phyloP scores from a whole-genome alignment of 2,797 vertebrate species.

The Melanotaenia boesemani region DNA sequence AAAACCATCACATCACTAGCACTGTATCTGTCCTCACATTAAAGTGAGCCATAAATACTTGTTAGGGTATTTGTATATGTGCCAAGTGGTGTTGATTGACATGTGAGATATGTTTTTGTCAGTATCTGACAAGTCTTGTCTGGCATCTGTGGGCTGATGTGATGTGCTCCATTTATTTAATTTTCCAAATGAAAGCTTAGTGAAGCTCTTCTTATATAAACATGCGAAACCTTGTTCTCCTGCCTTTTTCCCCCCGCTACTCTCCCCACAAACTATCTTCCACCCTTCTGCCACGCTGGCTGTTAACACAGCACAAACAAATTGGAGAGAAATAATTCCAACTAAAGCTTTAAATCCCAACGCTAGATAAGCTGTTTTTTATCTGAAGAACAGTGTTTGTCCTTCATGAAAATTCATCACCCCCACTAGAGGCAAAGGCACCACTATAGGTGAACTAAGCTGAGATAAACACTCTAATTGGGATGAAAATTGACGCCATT shows the following conservation, averaged over 20 bases:
- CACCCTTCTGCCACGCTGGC: conserved; percentile 34
- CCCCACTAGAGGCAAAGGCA: conserved; percentile 73
- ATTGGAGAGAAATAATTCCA: conserved; percentile 75
- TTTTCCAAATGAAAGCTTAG: conserved; percentile 73
- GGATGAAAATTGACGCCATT: conserved; percentile 79
- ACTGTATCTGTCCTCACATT: conserved; percentile 23
- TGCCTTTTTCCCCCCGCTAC: conserved; percentile 20
- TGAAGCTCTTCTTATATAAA: conserved; percentile 64
- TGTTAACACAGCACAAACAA: conserved; percentile 77
- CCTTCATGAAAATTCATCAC: conserved; percentile 83
- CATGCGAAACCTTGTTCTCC: conserved; percentile 54
- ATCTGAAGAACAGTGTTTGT: conserved; percentile 78
- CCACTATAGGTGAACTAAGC: conserved; percentile 81
- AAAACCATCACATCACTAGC: conserved; percentile 10
- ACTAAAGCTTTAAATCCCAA: conserved; percentile 77
- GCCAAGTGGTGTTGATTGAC: conserved; percentile 44
- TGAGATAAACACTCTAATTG: conserved; percentile 84
- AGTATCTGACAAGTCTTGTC: conserved; percentile 53
- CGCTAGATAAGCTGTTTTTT: conserved; percentile 74
- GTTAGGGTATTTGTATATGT: conserved; percentile 20
- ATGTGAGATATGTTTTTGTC: conserved; percentile 45
- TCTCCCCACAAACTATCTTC: conserved; percentile 4
- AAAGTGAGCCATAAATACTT: conserved; percentile 40
- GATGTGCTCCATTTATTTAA: conserved; percentile 62
- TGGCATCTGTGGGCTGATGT: conserved; percentile 41